Base-by-base conservation (phyloP, 2,113 vertebrate species). In the Rhabdornis inornatus region DNA sequence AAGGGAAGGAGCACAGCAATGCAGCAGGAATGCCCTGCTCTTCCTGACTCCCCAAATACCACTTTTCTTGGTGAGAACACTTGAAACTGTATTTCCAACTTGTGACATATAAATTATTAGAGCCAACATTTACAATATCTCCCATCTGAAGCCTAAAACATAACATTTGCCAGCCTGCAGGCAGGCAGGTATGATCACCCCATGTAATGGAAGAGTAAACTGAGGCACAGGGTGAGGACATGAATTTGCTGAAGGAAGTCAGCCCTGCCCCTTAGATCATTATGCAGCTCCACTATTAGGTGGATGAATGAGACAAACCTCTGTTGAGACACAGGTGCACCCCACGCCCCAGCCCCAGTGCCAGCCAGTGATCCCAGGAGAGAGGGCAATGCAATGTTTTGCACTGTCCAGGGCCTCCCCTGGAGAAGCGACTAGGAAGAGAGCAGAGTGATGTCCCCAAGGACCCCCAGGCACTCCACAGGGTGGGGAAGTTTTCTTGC, bases 261-360 rank as follows among this genome's bases (percentile, higher is more conserved):
- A 83, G 25, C 33, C 52, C 19, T 56, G 19, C 13, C 15, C 39
- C 18, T 74, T 50, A 65, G 42, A 9, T 39, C 6, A 3, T 60
- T 20, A 44, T 52, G 61, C 24, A 56, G n/a, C 65, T 82, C n/a
- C 7, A 1, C 47, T 31, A 12, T 15, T 35, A 19, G 56, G 8
- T 21, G 35, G 27, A 31, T 6, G 44, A 33, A 17, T 15, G 60
- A 82, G 50, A 53, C 0, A 7, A 44, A 69, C 7, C 37, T 44
- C 0, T 2, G 30, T 3, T n/a, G 44, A 61, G 50, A 40, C 20
- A 39, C 5, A 40, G 44, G 20, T 53, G 25, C 44, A 66, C 7
- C 55, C 23, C 27, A 50, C 0, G 0, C 31, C 2, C 3, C 56
- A 75, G 65, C 12, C 18, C 27, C 0, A 0, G 14, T 7, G 3